Evolutionary conservation across 2,797 vertebrate genomes (phyloP), one percentile per base, ranked within the genome.

Genomic region (Momotus momota): DNA sequence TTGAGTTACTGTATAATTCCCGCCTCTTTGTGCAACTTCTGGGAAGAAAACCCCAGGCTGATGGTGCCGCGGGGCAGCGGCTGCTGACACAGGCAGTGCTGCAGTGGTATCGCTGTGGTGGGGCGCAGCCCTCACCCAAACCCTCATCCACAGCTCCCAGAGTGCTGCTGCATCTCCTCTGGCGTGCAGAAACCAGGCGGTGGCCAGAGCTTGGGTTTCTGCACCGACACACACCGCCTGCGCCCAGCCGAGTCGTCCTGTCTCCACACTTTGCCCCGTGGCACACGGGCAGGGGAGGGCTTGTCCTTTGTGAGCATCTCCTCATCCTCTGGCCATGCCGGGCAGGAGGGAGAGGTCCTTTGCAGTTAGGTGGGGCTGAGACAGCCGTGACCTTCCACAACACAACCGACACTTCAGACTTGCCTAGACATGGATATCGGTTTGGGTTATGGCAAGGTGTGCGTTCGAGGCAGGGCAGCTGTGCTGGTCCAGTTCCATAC

Each of bases 341-440:
- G 48, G 43, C 86, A 60, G 67, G 41, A 96, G n/a, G 80, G 64
- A 85, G 43, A 43, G 65, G 88, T 86, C 58, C 57, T 88, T 61
- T 85, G 73, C 81, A 57, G 19, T 74, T 55, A 25, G 31, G 38
- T 57, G 79, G 60, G 72, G 46, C 84, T 81, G 70, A 96, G 91
- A 65, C 65, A 95, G 88, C 87, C 90, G 48, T 89, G 81, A 65
- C 90, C 92, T 77, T 90, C 69, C 89, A 87, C 81, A 88, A 75
- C 43, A 35, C 72, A 77, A 93, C 41, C 74, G 94, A 38, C 31
- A 10, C 3, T 25, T 86, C 1, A 67, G 48, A 15, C 20, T 38
- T 52, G 1, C 17, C 38, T 46, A 12, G 62, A 40, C 14, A 2
- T 15, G 48, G 43, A 4, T 51, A 6, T 27, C 7, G 7, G 15